Evolutionary conservation across 30 jellyfish, hydroid and myxozoan genomes (phyloP), one percentile per base, ranked within the genome.

Genomic region (Hydra vulgaris): DNA sequence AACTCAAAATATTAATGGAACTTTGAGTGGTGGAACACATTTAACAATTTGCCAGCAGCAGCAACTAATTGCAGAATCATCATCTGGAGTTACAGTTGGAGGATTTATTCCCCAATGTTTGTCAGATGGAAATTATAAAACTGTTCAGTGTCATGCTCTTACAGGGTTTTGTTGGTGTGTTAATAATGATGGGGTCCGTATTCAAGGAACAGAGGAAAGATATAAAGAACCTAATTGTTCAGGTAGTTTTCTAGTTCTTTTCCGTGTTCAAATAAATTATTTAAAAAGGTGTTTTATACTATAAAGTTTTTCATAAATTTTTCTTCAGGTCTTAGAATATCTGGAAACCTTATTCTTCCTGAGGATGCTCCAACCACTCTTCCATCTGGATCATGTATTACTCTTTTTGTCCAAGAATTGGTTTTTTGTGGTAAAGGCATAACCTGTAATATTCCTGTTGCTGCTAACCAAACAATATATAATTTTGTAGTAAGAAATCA

Each of bases 151-250:
- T 70, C 83, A 68, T 25, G 85, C 85, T n/a, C 69, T 78, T 27
- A 80, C 87, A 18, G 87, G 87, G 0, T 68, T 66, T 26, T 80
- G 87, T 80, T 80, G 87, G 87, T 80, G 87, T 22, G 87, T 80
- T 27, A 70, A 80, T 66, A 27, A 21, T 25, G 74, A 23, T 17
- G 87, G 87, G 25, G 71, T 26, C 8, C 27, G 83, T 16, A 70
- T 80, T 19, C 67, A 25, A 8, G 85, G 85, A 7, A 78, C 85
- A 66, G 85, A 78, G 66, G 85, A 78, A 53, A 27, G 85, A 27
- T 78, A 53, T 27, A 78, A 78, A 78, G 55, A 53, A 55, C 85
- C 85, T 18, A 78, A 78, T 54, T 78, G 85, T 0, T 25, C 27
- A 61, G 85, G 85, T 78, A 78, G 1, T 12, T 7, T 17, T 8